Evolutionary conservation across 2,113 vertebrate genomes (phyloP).

Genomic region (Chamaea fasciata): DNA sequence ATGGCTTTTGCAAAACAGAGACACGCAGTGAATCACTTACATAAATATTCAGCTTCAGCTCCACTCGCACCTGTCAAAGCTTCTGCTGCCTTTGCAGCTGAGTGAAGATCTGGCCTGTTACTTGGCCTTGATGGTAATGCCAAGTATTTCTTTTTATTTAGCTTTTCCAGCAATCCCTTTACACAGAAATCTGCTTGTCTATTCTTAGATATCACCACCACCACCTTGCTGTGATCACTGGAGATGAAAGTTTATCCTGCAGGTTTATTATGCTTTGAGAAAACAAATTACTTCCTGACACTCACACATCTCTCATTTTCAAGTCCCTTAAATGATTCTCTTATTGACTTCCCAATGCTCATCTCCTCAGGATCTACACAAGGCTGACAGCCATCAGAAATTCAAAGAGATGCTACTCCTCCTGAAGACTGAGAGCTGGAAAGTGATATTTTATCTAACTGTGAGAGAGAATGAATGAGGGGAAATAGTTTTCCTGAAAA

Average conservation of each 20-base stretch:
- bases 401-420: conserved; percentile 17
- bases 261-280: conserved; percentile 3
- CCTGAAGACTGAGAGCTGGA: background rate
- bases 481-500: background rate
- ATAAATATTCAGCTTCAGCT: background rate
- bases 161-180: background rate
- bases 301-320: background rate
- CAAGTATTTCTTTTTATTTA: background rate
- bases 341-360: background rate
- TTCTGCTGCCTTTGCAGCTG: background rate
- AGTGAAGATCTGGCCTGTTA: background rate
- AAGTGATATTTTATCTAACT: background rate
- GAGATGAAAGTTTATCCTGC: conserved; percentile 27
- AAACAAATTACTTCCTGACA: conserved; percentile 29
- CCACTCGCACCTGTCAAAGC: background rate
- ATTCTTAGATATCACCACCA: background rate
- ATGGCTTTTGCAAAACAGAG: background rate
- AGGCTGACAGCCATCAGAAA: conserved; percentile 29
- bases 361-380: background rate
- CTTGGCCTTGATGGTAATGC: background rate
- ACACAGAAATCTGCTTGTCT: background rate
- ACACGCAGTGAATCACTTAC: background rate
- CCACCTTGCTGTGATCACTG: background rate
- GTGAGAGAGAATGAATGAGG: background rate
- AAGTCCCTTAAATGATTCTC: conserved; percentile 3